Percentiles rank a stretch among this genome's conserved stretches.
Conservation (phyloP, 2,888 invertebrate species). For the Apamea crenata region DNA sequence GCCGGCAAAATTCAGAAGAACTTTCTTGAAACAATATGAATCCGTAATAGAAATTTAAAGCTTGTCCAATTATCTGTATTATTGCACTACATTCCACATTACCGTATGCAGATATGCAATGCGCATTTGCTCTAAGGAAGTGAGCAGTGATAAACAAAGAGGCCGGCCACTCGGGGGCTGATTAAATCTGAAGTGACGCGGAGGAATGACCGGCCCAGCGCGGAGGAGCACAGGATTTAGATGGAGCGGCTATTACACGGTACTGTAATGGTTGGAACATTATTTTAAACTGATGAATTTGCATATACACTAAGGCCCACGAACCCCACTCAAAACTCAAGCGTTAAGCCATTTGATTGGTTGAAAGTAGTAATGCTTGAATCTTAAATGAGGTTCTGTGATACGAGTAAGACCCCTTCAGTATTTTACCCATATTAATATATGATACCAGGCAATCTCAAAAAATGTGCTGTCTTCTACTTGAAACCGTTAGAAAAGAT, state of each 20-base stretch:
- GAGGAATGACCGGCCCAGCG: conserved; percentile 80
- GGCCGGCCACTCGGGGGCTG: conserved; percentile 70
- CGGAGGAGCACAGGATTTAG: conserved; percentile 68
- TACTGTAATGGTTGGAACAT: background rate
- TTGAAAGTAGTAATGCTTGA: background rate
- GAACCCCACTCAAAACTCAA: background rate
- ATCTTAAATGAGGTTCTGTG: background rate
- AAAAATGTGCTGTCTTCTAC: background rate
- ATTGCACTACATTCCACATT: background rate
- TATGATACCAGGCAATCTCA: background rate
- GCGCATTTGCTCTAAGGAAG: conserved; percentile 53
- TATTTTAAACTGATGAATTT: no score
- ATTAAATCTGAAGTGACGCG: conserved; percentile 85
- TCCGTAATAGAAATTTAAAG: background rate
- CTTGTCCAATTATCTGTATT: background rate
- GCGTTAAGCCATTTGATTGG: background rate
- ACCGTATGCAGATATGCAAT: conserved; percentile 19
- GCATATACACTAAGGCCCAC: background rate
- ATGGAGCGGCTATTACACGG: conserved; percentile 53
- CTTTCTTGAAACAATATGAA: background rate
- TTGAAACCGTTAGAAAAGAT: background rate
- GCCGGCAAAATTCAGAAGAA: background rate
- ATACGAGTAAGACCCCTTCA: background rate
- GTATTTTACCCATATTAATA: background rate
- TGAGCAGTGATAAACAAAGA: conserved; percentile 63